Percentiles rank a stretch among this genome's conserved stretches.
phyloP scores from a whole-genome alignment of 2,113 vertebrate genomes.

The Ploceus nigricollis region DNA sequence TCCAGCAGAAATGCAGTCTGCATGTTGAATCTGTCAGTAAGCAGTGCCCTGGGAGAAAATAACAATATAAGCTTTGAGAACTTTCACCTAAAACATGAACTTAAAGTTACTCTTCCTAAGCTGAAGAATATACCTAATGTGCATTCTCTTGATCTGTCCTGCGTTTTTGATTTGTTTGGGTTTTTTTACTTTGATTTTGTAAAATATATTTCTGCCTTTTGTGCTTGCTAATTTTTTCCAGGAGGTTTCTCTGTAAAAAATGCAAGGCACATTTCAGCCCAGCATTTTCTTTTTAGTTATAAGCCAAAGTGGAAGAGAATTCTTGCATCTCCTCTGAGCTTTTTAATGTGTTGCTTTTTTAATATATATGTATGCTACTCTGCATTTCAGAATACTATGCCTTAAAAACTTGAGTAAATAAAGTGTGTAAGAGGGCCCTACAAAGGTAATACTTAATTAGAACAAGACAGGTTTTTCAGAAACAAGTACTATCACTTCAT shows the following conservation, averaged over 20 bases:
- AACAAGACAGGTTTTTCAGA: not conserved
- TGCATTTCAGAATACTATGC: not conserved
- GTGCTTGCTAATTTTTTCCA: not conserved
- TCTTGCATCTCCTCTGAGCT: not conserved
- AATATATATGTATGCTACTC: not conserved
- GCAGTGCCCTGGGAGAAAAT: slow-evolving; percentile 14
- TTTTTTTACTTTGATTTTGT: not conserved
- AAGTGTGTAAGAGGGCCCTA: slow-evolving; percentile 3
- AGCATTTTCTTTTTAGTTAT: not conserved
- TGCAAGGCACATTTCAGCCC: not conserved
- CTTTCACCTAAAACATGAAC: slow-evolving; percentile 17
- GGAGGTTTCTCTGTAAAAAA: not conserved
- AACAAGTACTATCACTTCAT: slow-evolving; percentile 39
- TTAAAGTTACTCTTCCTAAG: not conserved
- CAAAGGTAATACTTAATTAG: slow-evolving; percentile 35
- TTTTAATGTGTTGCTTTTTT: not conserved
- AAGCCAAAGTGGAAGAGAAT: not conserved
- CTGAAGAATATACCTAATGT: not conserved
- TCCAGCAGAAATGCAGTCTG: slow-evolving; percentile 67
- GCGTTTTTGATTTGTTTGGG: not conserved
- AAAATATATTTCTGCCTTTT: not conserved
- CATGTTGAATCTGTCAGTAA: slow-evolving; percentile 60
- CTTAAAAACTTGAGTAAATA: slow-evolving; percentile 30
- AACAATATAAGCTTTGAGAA: slow-evolving; percentile 31
- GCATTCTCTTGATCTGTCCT: not conserved